Percentiles rank a stretch among this genome's conserved stretches.
phyloP scores from a whole-genome alignment of 1,140 invertebrate species.

The Hormaphis cornu region DNA sequence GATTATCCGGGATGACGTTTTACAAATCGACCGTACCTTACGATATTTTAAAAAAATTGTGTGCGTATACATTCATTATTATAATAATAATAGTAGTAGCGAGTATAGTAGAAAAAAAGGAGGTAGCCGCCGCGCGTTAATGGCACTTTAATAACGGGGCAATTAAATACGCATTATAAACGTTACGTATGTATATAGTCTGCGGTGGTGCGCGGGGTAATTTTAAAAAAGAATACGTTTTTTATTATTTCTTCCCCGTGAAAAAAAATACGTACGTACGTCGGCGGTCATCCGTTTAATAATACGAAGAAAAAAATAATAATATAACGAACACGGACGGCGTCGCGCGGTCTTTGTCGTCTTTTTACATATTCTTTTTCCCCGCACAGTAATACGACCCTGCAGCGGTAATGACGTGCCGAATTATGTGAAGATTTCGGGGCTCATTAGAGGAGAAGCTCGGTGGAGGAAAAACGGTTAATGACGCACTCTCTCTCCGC shows the following conservation, averaged over 20 bases:
- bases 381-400: too few relatives aligned
- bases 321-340: too few relatives aligned
- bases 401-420: conserved; percentile 6
- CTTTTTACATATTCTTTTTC: too few relatives aligned
- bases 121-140: conserved; percentile 23
- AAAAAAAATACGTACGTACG: too few relatives aligned
- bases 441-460: conserved; percentile 30
- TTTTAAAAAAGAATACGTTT: too few relatives aligned
- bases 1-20: conserved; percentile 29
- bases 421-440: conserved; percentile 31
- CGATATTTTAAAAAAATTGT: not conserved
- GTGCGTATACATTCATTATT: not conserved
- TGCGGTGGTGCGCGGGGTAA: too few relatives aligned
- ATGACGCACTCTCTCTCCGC: conserved; percentile 17
- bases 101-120: not conserved
- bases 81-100: not conserved
- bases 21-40: conserved; percentile 4
- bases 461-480: conserved; percentile 18
- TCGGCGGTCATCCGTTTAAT: too few relatives aligned
- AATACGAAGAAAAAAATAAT: too few relatives aligned
- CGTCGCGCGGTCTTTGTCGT: not conserved
- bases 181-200: not conserved
- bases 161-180: conserved; percentile 29
- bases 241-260: not conserved
- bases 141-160: conserved; percentile 30